These are phyloP conservation scores for Perca fluviatilis DNA, from an alignment of 2,113 vertebrate species.

Conservation along the genomic window DNA sequence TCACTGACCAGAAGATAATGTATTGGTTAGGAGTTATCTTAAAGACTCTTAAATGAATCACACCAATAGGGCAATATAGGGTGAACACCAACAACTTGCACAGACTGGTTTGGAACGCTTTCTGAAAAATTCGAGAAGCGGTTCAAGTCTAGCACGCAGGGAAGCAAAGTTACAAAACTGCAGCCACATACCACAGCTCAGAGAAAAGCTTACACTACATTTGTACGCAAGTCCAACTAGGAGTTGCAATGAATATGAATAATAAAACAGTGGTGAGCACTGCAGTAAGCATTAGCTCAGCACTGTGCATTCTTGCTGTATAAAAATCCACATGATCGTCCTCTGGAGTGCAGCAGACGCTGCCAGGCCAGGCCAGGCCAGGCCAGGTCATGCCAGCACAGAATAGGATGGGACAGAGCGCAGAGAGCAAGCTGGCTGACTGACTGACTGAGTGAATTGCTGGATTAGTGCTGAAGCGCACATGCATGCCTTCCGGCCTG, in stretches of 20 bases:
- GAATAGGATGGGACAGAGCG: slow-evolving; percentile 47
- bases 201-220: slow-evolving; percentile 51
- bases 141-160: neutral
- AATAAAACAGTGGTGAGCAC: slow-evolving; percentile 58
- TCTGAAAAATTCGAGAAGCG: neutral
- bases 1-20: neutral
- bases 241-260: slow-evolving; percentile 63
- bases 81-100: neutral
- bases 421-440: slow-evolving; percentile 33
- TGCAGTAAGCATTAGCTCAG: slow-evolving; percentile 56
- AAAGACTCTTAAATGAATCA: neutral
- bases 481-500: slow-evolving; percentile 71
- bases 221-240: slow-evolving; percentile 56
- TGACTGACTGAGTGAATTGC: slow-evolving; percentile 34
- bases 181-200: slow-evolving; percentile 29
- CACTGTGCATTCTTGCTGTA: slow-evolving; percentile 27
- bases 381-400: slow-evolving; percentile 37
- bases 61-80: neutral
- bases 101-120: neutral
- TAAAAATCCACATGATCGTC: slow-evolving; percentile 63
- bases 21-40: neutral
- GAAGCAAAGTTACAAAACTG: slow-evolving; percentile 44
- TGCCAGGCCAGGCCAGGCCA: slow-evolving; percentile 44
- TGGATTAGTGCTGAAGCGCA: slow-evolving; percentile 56
- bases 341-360: slow-evolving; percentile 46